Conservation (phyloP, 2,113 vertebrate genomes). For the human region DNA sequence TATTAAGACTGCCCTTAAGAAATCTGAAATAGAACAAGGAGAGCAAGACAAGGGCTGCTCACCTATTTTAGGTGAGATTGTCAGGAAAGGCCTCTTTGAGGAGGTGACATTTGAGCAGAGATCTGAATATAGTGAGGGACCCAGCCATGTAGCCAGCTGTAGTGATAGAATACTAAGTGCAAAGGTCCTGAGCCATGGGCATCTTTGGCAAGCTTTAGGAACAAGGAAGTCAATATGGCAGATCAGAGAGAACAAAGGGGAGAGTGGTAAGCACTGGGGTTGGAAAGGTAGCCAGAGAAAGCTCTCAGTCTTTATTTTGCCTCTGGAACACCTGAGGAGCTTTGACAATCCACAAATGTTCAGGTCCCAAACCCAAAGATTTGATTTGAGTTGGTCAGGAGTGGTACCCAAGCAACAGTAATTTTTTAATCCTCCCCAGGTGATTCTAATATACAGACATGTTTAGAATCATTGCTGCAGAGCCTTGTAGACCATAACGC, state of each 20-base stretch:
- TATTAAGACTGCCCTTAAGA: background rate
- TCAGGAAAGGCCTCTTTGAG: background rate
- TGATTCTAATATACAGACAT: background rate
- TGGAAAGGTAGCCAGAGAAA: background rate
- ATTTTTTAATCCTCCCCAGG: background rate
- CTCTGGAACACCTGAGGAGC: background rate
- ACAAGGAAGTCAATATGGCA: background rate
- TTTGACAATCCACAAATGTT: background rate
- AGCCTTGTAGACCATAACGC: background rate
- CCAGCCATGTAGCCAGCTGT: background rate
- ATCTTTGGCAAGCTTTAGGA: background rate
- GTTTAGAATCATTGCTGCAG: background rate
- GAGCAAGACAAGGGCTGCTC: background rate
- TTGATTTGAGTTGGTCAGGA: background rate
- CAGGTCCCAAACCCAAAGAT: background rate
- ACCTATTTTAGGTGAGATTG: background rate
- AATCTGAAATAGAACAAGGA: background rate
- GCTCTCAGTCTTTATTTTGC: background rate
- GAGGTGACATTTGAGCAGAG: background rate
- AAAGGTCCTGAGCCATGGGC: background rate
- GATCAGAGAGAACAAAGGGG: accelerated
- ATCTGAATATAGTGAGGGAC: background rate
- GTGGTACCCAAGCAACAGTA: background rate
- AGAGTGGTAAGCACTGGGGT: background rate
- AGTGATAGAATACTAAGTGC: background rate